phyloP scores from a whole-genome alignment of 2,888 invertebrate species.

The Drosophila rubida region DNA sequence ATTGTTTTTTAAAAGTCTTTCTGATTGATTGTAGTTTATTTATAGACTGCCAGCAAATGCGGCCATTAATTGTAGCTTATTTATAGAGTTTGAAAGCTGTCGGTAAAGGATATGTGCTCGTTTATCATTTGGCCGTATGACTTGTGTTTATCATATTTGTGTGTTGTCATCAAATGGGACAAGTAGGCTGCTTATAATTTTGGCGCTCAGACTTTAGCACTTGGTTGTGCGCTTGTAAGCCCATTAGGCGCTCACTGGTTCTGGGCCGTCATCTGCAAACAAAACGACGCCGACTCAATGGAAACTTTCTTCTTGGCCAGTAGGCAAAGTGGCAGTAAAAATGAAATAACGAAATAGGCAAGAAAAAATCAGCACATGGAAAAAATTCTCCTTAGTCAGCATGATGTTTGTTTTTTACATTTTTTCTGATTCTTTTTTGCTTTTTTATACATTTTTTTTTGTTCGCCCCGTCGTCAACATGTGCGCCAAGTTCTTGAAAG shows the following conservation, averaged over 20 bases:
- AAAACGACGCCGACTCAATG: slow-evolving; percentile 31
- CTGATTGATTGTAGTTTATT: neutral
- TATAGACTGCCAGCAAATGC: neutral
- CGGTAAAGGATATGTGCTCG: slow-evolving; percentile 11
- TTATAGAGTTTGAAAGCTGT: neutral
- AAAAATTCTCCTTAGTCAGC: slow-evolving; percentile 64
- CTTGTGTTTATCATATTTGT: slow-evolving; percentile 6
- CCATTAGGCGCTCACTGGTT: slow-evolving; percentile 55
- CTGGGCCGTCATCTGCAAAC: slow-evolving; percentile 36
- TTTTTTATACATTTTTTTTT: slow-evolving; percentile 1
- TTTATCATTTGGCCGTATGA: neutral
- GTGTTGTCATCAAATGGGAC: slow-evolving; percentile 18
- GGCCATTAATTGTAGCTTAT: neutral
- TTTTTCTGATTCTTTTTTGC: slow-evolving; percentile 10
- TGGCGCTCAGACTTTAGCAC: slow-evolving; percentile 30
- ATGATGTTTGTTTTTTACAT: slow-evolving; percentile 59
- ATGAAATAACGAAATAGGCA: slow-evolving; percentile 17
- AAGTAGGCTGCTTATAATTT: slow-evolving; percentile 36
- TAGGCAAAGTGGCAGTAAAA: slow-evolving; percentile 53
- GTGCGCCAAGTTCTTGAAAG: slow-evolving; percentile 61
- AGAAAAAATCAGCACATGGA: slow-evolving; percentile 36
- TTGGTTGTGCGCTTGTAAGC: slow-evolving; percentile 49
- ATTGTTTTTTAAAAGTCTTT: neutral
- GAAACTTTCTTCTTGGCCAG: slow-evolving; percentile 38
- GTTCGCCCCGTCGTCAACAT: slow-evolving; percentile 37